phyloP scores from a whole-genome alignment of 2,113 vertebrate genomes.

The Corynorhinus townsendii region DNA sequence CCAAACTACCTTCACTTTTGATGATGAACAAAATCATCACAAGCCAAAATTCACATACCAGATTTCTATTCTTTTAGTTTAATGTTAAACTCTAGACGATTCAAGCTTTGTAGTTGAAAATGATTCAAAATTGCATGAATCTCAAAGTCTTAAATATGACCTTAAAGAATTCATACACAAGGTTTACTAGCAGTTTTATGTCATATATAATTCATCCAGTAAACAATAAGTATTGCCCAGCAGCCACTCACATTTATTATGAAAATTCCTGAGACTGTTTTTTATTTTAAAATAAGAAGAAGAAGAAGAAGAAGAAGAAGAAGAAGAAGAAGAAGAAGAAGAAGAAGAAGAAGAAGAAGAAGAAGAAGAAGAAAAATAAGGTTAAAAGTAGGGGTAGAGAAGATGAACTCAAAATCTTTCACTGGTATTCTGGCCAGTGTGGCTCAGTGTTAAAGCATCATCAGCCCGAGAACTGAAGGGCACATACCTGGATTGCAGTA shows the following conservation, averaged over 20 bases:
- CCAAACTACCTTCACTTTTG: not conserved
- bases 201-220: not conserved
- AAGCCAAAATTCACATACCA: not conserved
- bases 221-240: conserved; percentile 31
- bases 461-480: too few relatives aligned
- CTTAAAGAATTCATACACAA: not conserved
- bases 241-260: conserved; percentile 32
- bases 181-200: conserved; percentile 4
- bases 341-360: too few relatives aligned
- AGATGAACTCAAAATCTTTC: not conserved
- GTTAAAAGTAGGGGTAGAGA: not conserved
- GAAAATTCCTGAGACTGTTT: not conserved
- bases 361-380: not conserved
- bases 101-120: conserved; percentile 21
- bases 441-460: too few relatives aligned
- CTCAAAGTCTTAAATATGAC: not conserved
- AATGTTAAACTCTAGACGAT: not conserved
- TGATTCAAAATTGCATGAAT: not conserved
- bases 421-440: too few relatives aligned
- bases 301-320: too few relatives aligned
- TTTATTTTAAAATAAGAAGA: not conserved
- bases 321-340: too few relatives aligned
- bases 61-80: conserved; percentile 19
- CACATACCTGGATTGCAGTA: too few relatives aligned
- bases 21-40: not conserved